These are phyloP conservation scores for human DNA, from an alignment of 2,113 vertebrate genomes.

Conservation along the genomic window GRCh38 chr16:75352001-75352500, in stretches of 20 bases:
- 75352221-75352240: too few relatives aligned
- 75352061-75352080: neutral
- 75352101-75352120: neutral
- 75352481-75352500: neutral
- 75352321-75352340: neutral
- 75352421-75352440: neutral
- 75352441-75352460: neutral
- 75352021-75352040: too few relatives aligned
- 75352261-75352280: neutral
- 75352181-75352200: too few relatives aligned
- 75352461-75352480: neutral
- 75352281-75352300: neutral
- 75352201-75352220: too few relatives aligned
- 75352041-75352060: neutral
- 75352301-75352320: neutral
- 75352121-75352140: neutral
- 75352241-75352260: too few relatives aligned
- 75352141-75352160: too few relatives aligned
- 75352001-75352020: neutral
- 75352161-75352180: too few relatives aligned
- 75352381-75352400: neutral
- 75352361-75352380: neutral
- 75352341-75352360: too few relatives aligned
- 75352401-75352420: neutral
- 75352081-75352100: neutral